phyloP scores from a whole-genome alignment of 2,797 vertebrate species.

The Molothrus aeneus region DNA sequence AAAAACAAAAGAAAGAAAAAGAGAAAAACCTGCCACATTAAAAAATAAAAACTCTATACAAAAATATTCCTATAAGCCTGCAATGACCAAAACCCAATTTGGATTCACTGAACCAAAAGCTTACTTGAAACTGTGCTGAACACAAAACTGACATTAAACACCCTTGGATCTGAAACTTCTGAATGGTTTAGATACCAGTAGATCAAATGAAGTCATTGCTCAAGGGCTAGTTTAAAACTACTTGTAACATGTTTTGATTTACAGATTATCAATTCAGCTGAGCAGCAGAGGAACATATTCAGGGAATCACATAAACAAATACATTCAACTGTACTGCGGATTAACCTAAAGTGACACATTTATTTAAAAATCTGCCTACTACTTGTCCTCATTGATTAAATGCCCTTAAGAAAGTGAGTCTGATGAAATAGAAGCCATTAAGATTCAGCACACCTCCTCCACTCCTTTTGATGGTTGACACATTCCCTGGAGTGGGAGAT shows the following conservation, averaged over 20 bases:
- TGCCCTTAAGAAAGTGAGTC: slow-evolving; percentile 82
- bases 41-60: not conserved
- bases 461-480: slow-evolving; percentile 80
- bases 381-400: slow-evolving; percentile 85
- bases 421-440: slow-evolving; percentile 80
- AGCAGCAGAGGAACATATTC: slow-evolving; percentile 72
- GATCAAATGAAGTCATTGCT: slow-evolving; percentile 71
- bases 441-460: slow-evolving; percentile 77
- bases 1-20: not conserved
- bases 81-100: not conserved
- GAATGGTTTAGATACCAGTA: slow-evolving; percentile 55
- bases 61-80: not conserved
- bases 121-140: not conserved
- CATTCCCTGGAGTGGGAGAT: slow-evolving; percentile 81
- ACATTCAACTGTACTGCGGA: slow-evolving; percentile 72
- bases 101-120: not conserved
- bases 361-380: slow-evolving; percentile 85
- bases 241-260: slow-evolving; percentile 77
- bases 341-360: slow-evolving; percentile 83
- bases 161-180: slow-evolving; percentile 68
- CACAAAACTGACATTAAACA: slow-evolving; percentile 53
- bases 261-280: slow-evolving; percentile 77
- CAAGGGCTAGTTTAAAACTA: slow-evolving; percentile 69
- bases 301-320: slow-evolving; percentile 78
- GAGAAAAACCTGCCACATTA: not conserved